Conservation (phyloP, 1,140 invertebrate species). For the roundworm (Caenorhabditis elegans) region DNA sequence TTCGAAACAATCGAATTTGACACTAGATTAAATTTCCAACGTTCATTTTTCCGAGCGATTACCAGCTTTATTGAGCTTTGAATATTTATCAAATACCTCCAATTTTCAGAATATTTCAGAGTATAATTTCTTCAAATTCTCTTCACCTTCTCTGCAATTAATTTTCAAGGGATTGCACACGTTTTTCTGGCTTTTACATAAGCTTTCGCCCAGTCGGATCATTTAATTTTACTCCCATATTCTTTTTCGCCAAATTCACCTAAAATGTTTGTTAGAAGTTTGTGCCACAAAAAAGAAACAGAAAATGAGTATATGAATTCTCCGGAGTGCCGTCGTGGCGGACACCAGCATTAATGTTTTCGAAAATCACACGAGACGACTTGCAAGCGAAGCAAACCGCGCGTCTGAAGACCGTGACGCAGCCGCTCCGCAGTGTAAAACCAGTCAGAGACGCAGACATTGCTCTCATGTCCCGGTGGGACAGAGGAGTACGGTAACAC, state of each 20-base stretch:
- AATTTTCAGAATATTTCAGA: background rate
- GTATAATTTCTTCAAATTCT: background rate
- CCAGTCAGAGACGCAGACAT: background rate
- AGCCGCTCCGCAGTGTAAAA: background rate
- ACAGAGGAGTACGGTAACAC: background rate
- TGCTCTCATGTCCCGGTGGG: background rate
- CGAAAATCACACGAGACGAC: constrained; percentile 14
- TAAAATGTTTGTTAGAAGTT: constrained; percentile 27
- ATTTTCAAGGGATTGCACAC: background rate
- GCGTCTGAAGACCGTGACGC: background rate
- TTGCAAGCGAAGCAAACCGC: background rate
- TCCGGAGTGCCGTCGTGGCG: background rate
- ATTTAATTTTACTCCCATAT: background rate
- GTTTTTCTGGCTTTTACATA: background rate
- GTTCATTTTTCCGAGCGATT: too few species aligned
- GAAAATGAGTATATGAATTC: background rate
- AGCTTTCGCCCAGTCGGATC: background rate
- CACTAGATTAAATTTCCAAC: too few species aligned
- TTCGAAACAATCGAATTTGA: too few species aligned
- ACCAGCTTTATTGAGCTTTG: too few species aligned
- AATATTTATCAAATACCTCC: background rate
- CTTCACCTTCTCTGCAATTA: background rate
- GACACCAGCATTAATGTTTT: background rate
- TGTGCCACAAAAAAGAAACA: background rate
- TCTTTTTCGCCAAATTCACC: background rate